Conservation (phyloP, 2,888 invertebrate species). For the Exocentrus adspersus region DNA sequence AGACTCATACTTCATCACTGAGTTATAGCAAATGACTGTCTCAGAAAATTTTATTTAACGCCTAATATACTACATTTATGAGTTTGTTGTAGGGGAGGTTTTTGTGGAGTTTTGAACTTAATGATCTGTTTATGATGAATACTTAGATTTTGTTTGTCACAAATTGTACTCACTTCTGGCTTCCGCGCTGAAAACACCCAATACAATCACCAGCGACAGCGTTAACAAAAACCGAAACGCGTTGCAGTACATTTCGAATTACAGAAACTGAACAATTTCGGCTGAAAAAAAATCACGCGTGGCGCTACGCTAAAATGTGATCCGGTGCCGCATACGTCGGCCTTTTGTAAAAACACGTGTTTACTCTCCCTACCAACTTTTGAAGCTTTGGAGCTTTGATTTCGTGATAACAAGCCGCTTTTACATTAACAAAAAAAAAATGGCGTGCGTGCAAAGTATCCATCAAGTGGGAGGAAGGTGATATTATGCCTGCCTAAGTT, state of each 20-base stretch:
- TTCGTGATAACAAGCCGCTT: slow-evolving; percentile 16
- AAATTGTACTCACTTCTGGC: slow-evolving; percentile 12
- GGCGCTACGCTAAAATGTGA: slow-evolving; percentile 4
- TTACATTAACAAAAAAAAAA: slow-evolving; percentile 5
- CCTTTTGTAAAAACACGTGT: slow-evolving; percentile 13
- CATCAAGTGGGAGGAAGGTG: background rate
- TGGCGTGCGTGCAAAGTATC: background rate
- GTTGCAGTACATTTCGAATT: background rate
- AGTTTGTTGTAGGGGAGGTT: no score
- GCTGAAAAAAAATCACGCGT: background rate
- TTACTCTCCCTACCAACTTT: slow-evolving; percentile 21
- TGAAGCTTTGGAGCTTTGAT: slow-evolving; percentile 9
- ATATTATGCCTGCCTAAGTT: background rate
- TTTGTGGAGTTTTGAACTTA: no score
- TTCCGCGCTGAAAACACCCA: background rate
- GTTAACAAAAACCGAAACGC: background rate
- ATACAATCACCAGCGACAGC: background rate
- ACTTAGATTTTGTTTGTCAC: background rate
- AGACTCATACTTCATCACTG: no score
- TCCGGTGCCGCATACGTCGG: no score
- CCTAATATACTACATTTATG: no score
- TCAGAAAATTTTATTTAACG: no score
- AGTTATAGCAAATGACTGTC: no score
- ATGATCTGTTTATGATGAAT: no score
- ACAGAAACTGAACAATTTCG: background rate